These are phyloP conservation scores for Elaphurus davidianus DNA, from an alignment of 2,113 vertebrate species.

Conservation along the genomic window DNA sequence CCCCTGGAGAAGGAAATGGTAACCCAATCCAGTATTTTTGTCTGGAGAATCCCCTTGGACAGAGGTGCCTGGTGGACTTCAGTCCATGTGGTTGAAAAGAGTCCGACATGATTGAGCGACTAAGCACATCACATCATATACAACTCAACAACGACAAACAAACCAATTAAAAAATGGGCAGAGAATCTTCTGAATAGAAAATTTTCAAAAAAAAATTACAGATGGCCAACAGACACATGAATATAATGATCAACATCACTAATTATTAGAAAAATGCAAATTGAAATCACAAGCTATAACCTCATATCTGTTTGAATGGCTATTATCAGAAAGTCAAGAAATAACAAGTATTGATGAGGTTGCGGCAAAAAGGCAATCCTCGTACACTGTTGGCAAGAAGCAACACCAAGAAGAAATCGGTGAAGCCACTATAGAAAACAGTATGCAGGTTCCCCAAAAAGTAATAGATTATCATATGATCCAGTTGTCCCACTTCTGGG, in stretches of 20 bases:
- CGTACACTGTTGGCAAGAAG: neutral
- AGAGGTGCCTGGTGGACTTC: neutral
- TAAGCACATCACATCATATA: neutral
- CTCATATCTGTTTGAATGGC: neutral
- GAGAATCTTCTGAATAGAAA: neutral
- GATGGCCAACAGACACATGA: neutral
- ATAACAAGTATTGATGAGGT: neutral
- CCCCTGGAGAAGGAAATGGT: neutral
- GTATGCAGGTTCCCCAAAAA: neutral
- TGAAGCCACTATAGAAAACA: neutral
- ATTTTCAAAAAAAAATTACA: neutral
- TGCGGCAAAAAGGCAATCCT: neutral
- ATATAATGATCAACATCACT: neutral
- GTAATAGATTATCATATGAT: neutral
- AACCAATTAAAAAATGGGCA: neutral
- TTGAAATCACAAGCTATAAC: neutral
- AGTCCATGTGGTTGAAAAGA: neutral
- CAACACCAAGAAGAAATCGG: neutral
- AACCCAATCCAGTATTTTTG: neutral
- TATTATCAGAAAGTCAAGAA: neutral
- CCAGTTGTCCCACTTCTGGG: neutral
- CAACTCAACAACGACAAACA: neutral
- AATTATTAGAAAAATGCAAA: neutral
- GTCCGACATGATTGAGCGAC: fast-evolving
- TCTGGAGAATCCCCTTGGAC: neutral